phyloP scores from a whole-genome alignment of 2,888 invertebrate species.

The Callimorpha dominula region DNA sequence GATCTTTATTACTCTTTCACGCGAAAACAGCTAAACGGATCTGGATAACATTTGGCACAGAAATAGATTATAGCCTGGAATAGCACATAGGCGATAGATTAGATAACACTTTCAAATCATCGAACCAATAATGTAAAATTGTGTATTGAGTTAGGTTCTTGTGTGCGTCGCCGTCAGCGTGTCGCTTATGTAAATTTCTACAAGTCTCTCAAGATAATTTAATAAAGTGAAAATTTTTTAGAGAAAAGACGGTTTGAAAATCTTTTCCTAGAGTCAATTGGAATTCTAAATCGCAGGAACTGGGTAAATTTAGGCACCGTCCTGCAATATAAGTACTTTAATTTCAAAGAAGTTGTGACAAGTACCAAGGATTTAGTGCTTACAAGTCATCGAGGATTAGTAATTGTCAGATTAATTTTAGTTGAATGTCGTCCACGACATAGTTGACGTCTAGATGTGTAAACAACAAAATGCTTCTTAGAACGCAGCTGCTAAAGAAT shows the following conservation, averaged over 20 bases:
- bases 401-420: too few relatives aligned
- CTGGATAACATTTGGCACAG: too few relatives aligned
- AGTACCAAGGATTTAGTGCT: background rate
- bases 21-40: too few relatives aligned
- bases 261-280: background rate
- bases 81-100: too few relatives aligned
- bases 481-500: too few relatives aligned
- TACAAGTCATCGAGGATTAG: background rate
- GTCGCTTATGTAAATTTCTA: background rate
- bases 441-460: too few relatives aligned
- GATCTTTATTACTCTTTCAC: too few relatives aligned
- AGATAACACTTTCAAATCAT: background rate
- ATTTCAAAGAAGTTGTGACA: background rate
- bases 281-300: background rate
- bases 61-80: too few relatives aligned
- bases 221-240: background rate
- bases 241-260: background rate
- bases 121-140: background rate
- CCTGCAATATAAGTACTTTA: background rate
- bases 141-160: background rate
- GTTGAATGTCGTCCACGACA: too few relatives aligned
- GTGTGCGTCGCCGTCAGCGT: background rate
- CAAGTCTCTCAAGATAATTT: background rate
- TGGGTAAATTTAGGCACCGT: background rate
- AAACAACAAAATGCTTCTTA: too few relatives aligned